Conservation (phyloP, 2,113 vertebrate genomes). For the Callopanchax toddi region DNA sequence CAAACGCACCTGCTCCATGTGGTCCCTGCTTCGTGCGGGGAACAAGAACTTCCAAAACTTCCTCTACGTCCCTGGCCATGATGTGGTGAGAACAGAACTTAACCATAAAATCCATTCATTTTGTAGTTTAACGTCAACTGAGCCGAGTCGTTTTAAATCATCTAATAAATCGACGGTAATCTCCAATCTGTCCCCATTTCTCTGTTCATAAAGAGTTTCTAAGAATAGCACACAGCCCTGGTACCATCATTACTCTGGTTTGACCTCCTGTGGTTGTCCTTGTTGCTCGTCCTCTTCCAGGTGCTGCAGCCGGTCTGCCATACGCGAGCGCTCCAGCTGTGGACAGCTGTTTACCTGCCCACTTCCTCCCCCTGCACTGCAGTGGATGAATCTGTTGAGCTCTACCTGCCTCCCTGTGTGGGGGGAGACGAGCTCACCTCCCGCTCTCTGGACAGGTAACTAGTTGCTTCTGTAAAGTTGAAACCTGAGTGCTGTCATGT, state of each 20-base stretch:
- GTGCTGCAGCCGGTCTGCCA: constrained; percentile 98
- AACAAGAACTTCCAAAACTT: constrained; percentile 99
- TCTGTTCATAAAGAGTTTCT: no score
- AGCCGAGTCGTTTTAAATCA: no score
- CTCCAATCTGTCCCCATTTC: no score
- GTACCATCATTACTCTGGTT: not conserved
- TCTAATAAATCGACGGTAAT: no score
- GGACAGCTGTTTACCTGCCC: constrained; percentile 97
- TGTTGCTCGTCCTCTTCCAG: constrained; percentile 69
- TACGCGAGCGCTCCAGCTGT: constrained; percentile 93
- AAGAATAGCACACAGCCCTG: no score
- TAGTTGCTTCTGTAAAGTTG: not conserved
- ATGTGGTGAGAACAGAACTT: constrained; percentile 81
- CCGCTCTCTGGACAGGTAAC: constrained; percentile 91
- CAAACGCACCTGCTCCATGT: constrained; percentile 94
- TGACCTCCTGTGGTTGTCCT: constrained; percentile 24
- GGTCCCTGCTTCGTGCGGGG: constrained; percentile 93
- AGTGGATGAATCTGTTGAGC: constrained; percentile 91
- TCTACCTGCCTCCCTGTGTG: constrained; percentile 85
- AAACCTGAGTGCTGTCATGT: not conserved
- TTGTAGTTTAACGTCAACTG: not conserved
- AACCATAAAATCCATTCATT: not conserved
- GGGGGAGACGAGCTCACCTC: constrained; percentile 90
- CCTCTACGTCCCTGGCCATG: constrained; percentile 92
- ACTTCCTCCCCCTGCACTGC: constrained; percentile 92